These are phyloP conservation scores for Drosophila meridionalis DNA, from an alignment of 2,888 invertebrate genomes.

Conservation along the genomic window DNA sequence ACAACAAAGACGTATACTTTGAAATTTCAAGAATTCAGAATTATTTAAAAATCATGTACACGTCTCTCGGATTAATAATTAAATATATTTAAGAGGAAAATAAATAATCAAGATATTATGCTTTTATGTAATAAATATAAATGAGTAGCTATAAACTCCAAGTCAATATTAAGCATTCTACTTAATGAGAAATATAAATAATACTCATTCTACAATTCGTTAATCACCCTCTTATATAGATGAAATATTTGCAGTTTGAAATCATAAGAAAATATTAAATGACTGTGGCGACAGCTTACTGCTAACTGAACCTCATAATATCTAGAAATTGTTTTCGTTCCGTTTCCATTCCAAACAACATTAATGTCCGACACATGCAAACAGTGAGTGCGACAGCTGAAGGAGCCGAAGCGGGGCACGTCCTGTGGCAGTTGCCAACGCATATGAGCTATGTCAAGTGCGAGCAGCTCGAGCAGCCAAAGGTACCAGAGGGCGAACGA, in stretches of 20 bases:
- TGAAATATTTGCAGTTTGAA: conserved; percentile 23
- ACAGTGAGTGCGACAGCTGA: conserved; percentile 32
- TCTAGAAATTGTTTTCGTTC: conserved; percentile 57
- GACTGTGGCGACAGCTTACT: conserved; percentile 17
- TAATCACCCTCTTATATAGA: neutral
- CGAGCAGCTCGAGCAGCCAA: conserved; percentile 19
- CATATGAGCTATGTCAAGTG: conserved; percentile 65
- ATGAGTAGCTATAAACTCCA: neutral
- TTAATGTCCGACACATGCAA: conserved; percentile 69
- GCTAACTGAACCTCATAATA: conserved; percentile 46
- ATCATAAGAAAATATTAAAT: conserved; percentile 27
- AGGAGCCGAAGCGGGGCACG: conserved; percentile 1
- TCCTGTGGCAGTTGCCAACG: conserved; percentile 28
- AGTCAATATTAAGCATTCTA: neutral
- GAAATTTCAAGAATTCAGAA: too few relatives aligned
- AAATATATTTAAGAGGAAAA: neutral
- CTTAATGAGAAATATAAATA: neutral
- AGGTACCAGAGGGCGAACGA: conserved; percentile 13
- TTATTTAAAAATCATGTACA: too few relatives aligned
- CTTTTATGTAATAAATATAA: neutral
- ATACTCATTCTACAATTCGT: neutral
- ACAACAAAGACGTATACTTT: too few relatives aligned
- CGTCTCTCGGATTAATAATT: neutral
- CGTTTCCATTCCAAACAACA: conserved; percentile 64
- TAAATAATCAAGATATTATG: neutral